Evolutionary conservation across 2,888 invertebrate species (phyloP).

Genomic region (Blastobasis adustella): DNA sequence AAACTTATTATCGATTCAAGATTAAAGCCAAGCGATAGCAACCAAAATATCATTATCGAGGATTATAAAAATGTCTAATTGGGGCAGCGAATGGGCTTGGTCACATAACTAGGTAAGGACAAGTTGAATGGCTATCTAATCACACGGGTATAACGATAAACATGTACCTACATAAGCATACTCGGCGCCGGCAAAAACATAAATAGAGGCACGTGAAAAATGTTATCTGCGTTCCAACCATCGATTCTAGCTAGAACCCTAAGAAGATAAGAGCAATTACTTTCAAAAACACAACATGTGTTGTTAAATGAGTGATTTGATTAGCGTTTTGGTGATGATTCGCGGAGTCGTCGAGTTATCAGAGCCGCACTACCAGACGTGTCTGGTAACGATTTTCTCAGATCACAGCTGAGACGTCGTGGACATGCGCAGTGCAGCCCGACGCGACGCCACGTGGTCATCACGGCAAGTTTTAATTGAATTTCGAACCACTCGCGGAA

Average conservation of each 20-base stretch:
- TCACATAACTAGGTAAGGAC: slow-evolving; percentile 16
- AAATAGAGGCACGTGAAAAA: not conserved
- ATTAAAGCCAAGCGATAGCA: not conserved
- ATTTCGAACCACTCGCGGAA: slow-evolving; percentile 19
- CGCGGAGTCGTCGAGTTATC: too few relatives aligned
- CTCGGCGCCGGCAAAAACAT: slow-evolving; percentile 5
- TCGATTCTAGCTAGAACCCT: too few relatives aligned
- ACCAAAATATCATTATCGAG: slow-evolving; percentile 13
- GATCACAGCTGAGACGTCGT: slow-evolving; percentile 57
- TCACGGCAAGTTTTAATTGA: slow-evolving; percentile 26
- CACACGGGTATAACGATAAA: slow-evolving; percentile 5
- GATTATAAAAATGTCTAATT: slow-evolving; percentile 21
- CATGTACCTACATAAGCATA: not conserved
- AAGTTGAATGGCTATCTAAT: slow-evolving; percentile 24
- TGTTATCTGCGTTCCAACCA: too few relatives aligned
- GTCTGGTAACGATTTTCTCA: slow-evolving; percentile 63
- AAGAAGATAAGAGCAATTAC: too few relatives aligned
- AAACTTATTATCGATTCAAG: too few relatives aligned
- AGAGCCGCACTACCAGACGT: too few relatives aligned
- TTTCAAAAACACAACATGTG: too few relatives aligned
- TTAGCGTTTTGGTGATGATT: too few relatives aligned
- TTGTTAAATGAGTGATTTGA: too few relatives aligned
- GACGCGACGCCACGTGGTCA: slow-evolving; percentile 48
- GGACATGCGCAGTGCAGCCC: slow-evolving; percentile 51
- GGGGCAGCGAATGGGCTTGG: slow-evolving; percentile 24